Conservation (phyloP, 2,888 invertebrate species). For the Agrilus biguttatus region DNA sequence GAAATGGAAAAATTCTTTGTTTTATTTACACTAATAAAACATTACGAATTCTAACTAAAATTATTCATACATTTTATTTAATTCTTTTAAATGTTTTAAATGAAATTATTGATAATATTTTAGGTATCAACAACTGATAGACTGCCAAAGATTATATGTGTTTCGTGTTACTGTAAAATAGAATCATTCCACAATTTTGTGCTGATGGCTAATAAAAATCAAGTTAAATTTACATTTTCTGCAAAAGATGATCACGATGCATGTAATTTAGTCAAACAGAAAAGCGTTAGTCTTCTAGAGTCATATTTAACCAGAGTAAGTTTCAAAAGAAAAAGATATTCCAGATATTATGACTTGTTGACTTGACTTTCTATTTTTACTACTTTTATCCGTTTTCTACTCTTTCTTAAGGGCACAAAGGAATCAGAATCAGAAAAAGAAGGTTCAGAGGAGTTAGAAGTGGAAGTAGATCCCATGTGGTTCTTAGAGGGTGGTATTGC, state of each 20-base stretch:
- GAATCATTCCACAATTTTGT: slow-evolving; percentile 54
- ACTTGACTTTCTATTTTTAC: too few species aligned
- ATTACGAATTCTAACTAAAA: background rate
- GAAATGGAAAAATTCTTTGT: too few species aligned
- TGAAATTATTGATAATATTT: slow-evolving; percentile 12
- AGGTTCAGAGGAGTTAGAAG: slow-evolving; percentile 42
- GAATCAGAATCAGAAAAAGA: slow-evolving; percentile 17
- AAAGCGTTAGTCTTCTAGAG: slow-evolving; percentile 33
- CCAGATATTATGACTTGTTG: too few species aligned
- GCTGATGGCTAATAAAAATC: slow-evolving; percentile 47
- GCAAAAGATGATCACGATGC: slow-evolving; percentile 16
- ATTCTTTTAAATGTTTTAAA: background rate
- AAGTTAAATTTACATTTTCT: slow-evolving; percentile 35
- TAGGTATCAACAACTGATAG: slow-evolving; percentile 52
- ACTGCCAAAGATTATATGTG: slow-evolving; percentile 54
- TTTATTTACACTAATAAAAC: too few species aligned
- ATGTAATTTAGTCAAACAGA: slow-evolving; percentile 29
- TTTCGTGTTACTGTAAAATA: slow-evolving; percentile 46
- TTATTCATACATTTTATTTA: background rate
- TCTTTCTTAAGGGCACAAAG: slow-evolving; percentile 2
- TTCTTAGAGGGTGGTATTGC: slow-evolving; percentile 41
- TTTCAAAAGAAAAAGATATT: background rate
- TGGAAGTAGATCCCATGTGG: slow-evolving; percentile 55
- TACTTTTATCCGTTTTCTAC: too few species aligned
- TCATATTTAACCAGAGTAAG: slow-evolving; percentile 39